Conservation (phyloP, 1,140 invertebrate genomes). For the Sminthurinus signatus region DNA sequence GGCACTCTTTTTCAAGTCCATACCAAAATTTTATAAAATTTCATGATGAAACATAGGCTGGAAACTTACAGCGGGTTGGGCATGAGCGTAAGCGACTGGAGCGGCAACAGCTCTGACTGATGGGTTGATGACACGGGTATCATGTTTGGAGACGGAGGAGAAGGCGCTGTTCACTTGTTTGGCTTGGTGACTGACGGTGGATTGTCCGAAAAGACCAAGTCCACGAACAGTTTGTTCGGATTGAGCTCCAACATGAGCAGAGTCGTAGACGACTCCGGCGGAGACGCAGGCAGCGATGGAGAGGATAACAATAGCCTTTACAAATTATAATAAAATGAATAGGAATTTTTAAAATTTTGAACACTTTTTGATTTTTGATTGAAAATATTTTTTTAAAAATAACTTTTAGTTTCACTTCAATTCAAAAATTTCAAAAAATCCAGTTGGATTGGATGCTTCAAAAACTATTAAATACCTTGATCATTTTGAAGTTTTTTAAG, state of each 20-base stretch:
- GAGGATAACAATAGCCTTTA: slow-evolving; percentile 6
- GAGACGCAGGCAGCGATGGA: slow-evolving; percentile 3
- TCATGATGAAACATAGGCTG: no score
- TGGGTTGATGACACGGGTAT: slow-evolving; percentile 58
- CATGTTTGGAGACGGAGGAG: slow-evolving; percentile 58
- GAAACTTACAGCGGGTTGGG: slow-evolving; percentile 1
- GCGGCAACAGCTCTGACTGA: slow-evolving; percentile 46
- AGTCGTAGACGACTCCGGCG: slow-evolving; percentile 9
- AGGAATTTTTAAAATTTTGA: no score
- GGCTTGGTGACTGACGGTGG: slow-evolving; percentile 21
- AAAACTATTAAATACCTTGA: neutral
- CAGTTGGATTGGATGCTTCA: neutral
- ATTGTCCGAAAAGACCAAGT: neutral
- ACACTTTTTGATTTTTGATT: no score
- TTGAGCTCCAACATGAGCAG: slow-evolving; percentile 16
- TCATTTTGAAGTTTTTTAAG: neutral
- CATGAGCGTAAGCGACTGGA: slow-evolving; percentile 36
- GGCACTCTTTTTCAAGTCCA: no score
- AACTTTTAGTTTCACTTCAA: neutral
- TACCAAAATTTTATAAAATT: no score
- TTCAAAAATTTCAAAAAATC: neutral
- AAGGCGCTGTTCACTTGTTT: slow-evolving; percentile 56
- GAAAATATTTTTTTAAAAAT: neutral
- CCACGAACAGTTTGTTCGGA: slow-evolving; percentile 24
- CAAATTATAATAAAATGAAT: no score